Evolutionary conservation across 2,797 vertebrate genomes (phyloP).

Genomic region (Siniperca undulata): DNA sequence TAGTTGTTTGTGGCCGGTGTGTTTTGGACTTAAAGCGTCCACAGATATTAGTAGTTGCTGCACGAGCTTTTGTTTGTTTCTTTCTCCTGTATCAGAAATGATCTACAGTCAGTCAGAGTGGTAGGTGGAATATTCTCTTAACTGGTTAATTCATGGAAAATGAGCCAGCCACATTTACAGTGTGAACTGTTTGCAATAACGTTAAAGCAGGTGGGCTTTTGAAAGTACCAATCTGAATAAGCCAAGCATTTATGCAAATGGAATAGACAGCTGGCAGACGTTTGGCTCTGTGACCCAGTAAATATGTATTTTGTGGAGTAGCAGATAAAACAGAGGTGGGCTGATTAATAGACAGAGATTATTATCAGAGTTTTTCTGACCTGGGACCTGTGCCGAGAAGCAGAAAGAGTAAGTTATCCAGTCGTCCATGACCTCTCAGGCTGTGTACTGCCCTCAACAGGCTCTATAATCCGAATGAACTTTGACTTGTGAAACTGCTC

Average conservation of each 20-base stretch:
- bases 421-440: not conserved
- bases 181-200: conserved; percentile 7
- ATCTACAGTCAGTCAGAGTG: not conserved
- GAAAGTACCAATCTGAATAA: conserved; percentile 22
- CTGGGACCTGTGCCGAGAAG: not conserved
- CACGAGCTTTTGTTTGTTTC: not conserved
- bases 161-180: not conserved
- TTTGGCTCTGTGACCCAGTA: conserved; percentile 24
- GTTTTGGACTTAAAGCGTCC: not conserved
- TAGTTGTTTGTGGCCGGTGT: not conserved
- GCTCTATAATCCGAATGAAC: not conserved
- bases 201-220: conserved; percentile 41
- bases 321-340: not conserved
- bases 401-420: not conserved
- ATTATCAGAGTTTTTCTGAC: not conserved
- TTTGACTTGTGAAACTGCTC: not conserved
- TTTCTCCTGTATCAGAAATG: not conserved
- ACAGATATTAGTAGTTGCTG: not conserved
- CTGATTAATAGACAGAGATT: not conserved
- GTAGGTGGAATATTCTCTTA: conserved; percentile 4
- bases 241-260: conserved; percentile 40
- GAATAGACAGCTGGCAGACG: conserved; percentile 29
- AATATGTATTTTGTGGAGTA: conserved; percentile 24
- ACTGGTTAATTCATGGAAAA: conserved; percentile 20
- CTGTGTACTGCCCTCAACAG: too few relatives aligned